Conservation (phyloP, 2,888 invertebrate species). For the Drosophila seclusa region DNA sequence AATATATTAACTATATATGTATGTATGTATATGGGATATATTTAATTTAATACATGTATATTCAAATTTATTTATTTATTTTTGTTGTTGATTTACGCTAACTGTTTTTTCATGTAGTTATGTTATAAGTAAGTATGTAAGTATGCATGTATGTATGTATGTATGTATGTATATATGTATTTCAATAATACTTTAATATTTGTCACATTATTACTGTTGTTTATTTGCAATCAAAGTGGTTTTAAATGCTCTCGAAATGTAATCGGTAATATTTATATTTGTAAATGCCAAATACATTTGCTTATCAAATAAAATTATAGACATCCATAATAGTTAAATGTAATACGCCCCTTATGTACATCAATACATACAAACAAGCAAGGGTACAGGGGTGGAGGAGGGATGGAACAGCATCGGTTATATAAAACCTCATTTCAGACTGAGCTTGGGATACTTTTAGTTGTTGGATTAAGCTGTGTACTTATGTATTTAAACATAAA, state of each 20-base stretch:
- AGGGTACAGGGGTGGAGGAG: background rate
- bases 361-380: conserved; percentile 20
- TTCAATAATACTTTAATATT: conserved; percentile 20
- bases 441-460: background rate
- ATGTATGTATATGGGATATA: conserved; percentile 41
- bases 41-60: conserved; percentile 60
- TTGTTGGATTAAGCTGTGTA: background rate
- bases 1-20: conserved; percentile 16
- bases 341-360: conserved; percentile 40
- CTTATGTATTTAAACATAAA: background rate
- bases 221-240: conserved; percentile 19
- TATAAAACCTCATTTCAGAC: background rate
- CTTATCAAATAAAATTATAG: conserved; percentile 10
- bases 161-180: conserved; percentile 15
- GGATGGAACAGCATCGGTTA: background rate
- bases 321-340: conserved; percentile 47
- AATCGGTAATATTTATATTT: conserved; percentile 16
- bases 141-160: conserved; percentile 10
- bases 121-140: conserved; percentile 8
- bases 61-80: conserved; percentile 11
- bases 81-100: conserved; percentile 29
- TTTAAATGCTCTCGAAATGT: conserved; percentile 21
- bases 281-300: conserved; percentile 24
- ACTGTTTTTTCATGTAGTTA: conserved; percentile 9
- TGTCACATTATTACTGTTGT: conserved; percentile 7